These are phyloP conservation scores for Mallotus villosus DNA, from an alignment of 2,797 vertebrate species.

Conservation along the genomic window DNA sequence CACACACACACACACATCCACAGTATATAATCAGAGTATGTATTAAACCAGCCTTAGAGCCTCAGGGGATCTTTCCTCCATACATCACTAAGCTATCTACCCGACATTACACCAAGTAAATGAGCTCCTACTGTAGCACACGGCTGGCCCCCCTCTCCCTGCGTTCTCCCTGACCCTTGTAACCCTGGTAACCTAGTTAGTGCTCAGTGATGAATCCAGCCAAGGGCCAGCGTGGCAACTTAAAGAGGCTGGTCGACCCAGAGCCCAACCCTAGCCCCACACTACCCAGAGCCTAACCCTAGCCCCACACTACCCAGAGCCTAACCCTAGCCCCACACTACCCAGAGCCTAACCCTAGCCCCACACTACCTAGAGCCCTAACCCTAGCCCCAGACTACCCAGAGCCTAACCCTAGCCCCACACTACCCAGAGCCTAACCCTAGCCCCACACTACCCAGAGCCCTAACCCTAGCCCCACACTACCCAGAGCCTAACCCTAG, in stretches of 20 bases:
- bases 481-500: background rate
- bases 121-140: conserved; percentile 7
- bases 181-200: conserved; percentile 46
- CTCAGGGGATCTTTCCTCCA: background rate
- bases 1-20: background rate
- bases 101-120: background rate
- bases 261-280: conserved; percentile 64
- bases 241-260: conserved; percentile 71
- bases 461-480: conserved; percentile 46
- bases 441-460: conserved; percentile 51
- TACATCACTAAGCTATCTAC: background rate
- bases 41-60: background rate
- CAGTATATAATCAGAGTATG: background rate
- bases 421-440: conserved; percentile 67
- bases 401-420: conserved; percentile 18
- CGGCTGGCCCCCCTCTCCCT: conserved; percentile 15
- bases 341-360: conserved; percentile 67
- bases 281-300: conserved; percentile 39
- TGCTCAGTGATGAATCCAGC: conserved; percentile 38
- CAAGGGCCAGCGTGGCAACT: conserved; percentile 73
- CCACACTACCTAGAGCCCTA: conserved; percentile 43
- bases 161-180: conserved; percentile 32
- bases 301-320: conserved; percentile 37
- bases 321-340: conserved; percentile 39
- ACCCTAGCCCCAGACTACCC: conserved; percentile 42